Evolutionary conservation across 2,888 invertebrate species (phyloP), one percentile per base, ranked within the genome.

Genomic region (Epirrhoe tristata): DNA sequence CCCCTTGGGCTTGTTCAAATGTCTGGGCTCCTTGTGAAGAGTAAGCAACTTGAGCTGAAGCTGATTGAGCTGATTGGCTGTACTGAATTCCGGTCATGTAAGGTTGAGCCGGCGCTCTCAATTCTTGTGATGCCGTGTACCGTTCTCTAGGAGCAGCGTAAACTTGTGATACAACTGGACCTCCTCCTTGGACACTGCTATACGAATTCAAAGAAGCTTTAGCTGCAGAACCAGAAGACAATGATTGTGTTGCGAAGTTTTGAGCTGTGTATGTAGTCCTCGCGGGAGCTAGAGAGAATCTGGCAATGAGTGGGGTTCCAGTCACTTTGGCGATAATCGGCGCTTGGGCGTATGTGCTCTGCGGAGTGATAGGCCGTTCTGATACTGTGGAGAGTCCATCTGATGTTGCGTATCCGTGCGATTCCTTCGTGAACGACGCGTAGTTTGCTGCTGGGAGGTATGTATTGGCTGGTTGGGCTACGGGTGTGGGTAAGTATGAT

Each of bases 371-470:
- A 24, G 90, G 91, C 77, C 84, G 85, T 32, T 77, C 77, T 6
- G 82, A 76, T 1, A 84, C 79, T 36, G 78, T 84, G 4, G 95
- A 94, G 0, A 94, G 87, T 6, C 93, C 94, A 5, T 94, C 93
- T 12, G 94, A 89, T 36, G 94, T 94, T 6, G 93, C 88, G 67
- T 95, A 94, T 71, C 95, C 94, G 66, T 95, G 94, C 16, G 87
- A 87, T 72, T 94, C 94, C 80, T 75, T 73, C 46, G 82, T 73
- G 57, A 43, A 68, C 7, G 55, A 43, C 7, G 87, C 81, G 69
- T 81, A 81, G 73, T 83, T 84, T n/a, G 83, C 77, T 17, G 66
- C 72, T 7, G 74, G 66, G 17, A 85, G 83, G 68, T 84, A 85
- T 10, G 81, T 76, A 14, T 79, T 64, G 0, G 79, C 79, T 54